Base-by-base conservation (phyloP, 2,113 vertebrate species). In the Heterotilapia buettikoferi region DNA sequence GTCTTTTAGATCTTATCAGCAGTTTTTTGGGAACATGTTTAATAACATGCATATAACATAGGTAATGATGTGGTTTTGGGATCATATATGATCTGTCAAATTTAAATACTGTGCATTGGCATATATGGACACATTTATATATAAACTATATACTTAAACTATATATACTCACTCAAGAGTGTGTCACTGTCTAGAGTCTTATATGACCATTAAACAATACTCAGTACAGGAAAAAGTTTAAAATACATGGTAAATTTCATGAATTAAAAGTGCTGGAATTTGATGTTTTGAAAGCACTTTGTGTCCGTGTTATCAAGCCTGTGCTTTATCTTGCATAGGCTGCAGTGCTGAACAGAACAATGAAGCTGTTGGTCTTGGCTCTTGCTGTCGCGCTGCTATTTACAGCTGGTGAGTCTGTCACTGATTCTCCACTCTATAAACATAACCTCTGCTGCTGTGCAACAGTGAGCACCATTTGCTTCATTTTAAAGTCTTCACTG, bases 331-430 rank as follows among this genome's bases (percentile, higher is more conserved):
- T 85, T 14, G 43, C 66, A 7, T 1, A 86, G 88, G 79, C 57
- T 87, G 33, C 84, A 78, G 36, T 4, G 40, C 5, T 79, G 61
- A 76, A 50, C 86, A 85, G 86, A 86, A 93, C n/a, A 31, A 97
- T 97, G 96, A 97, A 94, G 94, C 12, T 94, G 66, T 59, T 95
- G 83, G 19, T 93, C 13, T 89, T 96, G 76, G 88, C 88, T 76
- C 45, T 96, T 40, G 52, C 86, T 73, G 26, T 94, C 5, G 11
- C 86, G 47, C 88, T 96, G 88, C 86, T 96, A 88, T 92, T 96
- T 81, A 54, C 95, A 84, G 92, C 90, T 36, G 94, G 96, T 97
- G 87, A 95, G 96, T 95, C 68, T 91, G 89, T 93, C 92, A 89
- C 90, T 91, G 73, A 90, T 93, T 93, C 61, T 91, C 92, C 90